Evolutionary conservation across 2,797 vertebrate species (phyloP), one percentile per base, ranked within the genome.

Genomic region (Spinus olivaceus): DNA sequence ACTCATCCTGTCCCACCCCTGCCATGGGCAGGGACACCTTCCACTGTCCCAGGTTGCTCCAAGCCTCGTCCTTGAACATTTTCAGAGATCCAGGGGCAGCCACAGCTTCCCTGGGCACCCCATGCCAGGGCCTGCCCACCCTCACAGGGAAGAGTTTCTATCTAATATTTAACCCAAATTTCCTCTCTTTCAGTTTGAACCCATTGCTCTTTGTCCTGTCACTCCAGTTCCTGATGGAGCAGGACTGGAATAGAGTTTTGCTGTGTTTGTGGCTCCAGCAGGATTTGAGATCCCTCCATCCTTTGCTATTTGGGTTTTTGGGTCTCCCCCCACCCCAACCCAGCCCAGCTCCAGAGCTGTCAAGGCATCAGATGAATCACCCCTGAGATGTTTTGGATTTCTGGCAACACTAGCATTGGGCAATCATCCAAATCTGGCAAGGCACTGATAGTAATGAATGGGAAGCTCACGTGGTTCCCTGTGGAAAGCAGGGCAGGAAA

Each of bases 321-420:
- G 65, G 50, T 70, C 47, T 32, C 46, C 64, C 25, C 13, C 37
- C 37, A 10, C 10, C 46, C 56, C 4, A 2, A 0, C 24, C 54
- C 56, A 86, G 57, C 91, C 65, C 42, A 37, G 71, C 74, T 84
- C 86, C 14, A 5, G 93, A 73, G 74, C 83, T 94, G 93, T 91
- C 86, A 33, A 57, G 42, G 92, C 93, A 56, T 42, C n/a, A 28
- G 74, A 60, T 93, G 88, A 94, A 77, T 96, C 90, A 88, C 70
- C 83, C 63, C 70, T 25, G 70, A 46, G 92, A 80, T 66, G 70
- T 65, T 92, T 82, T 6, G 88, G 93, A 56, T 92, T 88, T 88
- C 90, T 95, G 90, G 88, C 83, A 56, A 1, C 8, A 7, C 73
- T 2, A 64, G 92, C 19, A 1, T 32, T 47, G 78, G 96, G 90